Evolutionary conservation across 2,888 invertebrate species (phyloP), one percentile per base, ranked within the genome.

Genomic region (Rhamnusium bicolor): DNA sequence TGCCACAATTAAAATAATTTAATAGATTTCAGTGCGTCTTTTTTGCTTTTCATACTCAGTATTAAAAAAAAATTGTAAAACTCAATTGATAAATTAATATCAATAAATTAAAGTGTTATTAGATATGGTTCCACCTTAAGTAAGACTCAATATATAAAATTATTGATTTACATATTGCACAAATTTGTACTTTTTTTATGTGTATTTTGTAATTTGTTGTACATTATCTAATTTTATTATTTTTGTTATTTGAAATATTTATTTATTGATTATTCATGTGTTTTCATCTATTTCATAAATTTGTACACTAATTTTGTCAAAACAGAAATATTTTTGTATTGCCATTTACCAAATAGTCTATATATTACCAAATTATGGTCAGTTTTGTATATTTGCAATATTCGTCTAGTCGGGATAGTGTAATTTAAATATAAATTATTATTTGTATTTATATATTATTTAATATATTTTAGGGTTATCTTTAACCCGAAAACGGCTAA

Each of bases 401-500:
- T 69, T 53, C 16, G 21, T 73, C 73, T 73, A 73, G 71, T 73
- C 73, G 70, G 70, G 67, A 12, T 73, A 61, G 71, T 67, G 67
- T 73, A 71, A 70, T 73, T 46, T 66, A 60, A 19, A 65, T 47
- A 16, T 24, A 40, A 66, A 61, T 47, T 72, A 72, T 75, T 71
- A 58, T 73, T 73, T 71, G 61, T 73, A 71, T 75, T 58, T 73
- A 63, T 67, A 69, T 73, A 54, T 65, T 54, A 67, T 72, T 58
- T 71, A 54, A 66, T 75, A 65, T 72, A 72, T 72, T 62, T 67
- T 62, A 71, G 68, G 68, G 71, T 73, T 67, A 56, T 16, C 24
- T 1, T 62, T 56, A 62, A 72, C 74, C 68, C 61, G 47, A 72
- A 73, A 76, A 79, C 80, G 78, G 80, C 80, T 80, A 75, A 69